phyloP scores from a whole-genome alignment of 2,113 vertebrate genomes.

The Dicrurus megarhynchus region DNA sequence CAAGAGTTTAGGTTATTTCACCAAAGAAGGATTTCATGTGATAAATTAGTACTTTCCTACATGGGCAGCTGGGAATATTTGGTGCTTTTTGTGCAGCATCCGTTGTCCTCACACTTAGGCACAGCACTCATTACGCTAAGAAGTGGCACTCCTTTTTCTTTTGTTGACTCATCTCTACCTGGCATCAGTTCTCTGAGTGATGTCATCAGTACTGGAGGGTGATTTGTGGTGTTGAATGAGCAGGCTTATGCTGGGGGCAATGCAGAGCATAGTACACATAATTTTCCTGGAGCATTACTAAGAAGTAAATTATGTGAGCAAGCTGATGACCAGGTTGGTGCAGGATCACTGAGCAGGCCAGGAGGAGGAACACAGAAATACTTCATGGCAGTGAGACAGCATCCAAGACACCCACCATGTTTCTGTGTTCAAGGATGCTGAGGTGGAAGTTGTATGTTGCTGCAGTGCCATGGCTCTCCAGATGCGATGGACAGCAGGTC shows the following conservation, averaged over 20 bases:
- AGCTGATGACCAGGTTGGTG: neutral
- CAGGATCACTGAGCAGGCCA: neutral
- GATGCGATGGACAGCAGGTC: neutral
- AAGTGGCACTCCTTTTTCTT: neutral
- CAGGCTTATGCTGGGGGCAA: neutral
- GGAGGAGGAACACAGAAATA: neutral
- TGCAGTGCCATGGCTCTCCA: neutral
- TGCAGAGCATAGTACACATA: neutral
- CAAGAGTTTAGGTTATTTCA: neutral
- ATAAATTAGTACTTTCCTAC: neutral
- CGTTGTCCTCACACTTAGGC: neutral
- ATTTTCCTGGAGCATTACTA: neutral
- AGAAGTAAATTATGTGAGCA: neutral
- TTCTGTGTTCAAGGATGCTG: neutral
- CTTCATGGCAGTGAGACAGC: neutral
- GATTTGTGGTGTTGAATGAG: neutral
- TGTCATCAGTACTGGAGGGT: neutral
- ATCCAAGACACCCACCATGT: accelerated
- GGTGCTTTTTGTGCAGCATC: neutral
- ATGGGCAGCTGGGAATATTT: neutral
- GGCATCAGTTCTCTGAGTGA: neutral
- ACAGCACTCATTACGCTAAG: neutral
- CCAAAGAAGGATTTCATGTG: neutral
- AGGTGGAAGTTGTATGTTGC: neutral
- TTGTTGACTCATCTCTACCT: neutral